Conservation (phyloP, 2,113 vertebrate genomes). For the Sorex araneus region DNA sequence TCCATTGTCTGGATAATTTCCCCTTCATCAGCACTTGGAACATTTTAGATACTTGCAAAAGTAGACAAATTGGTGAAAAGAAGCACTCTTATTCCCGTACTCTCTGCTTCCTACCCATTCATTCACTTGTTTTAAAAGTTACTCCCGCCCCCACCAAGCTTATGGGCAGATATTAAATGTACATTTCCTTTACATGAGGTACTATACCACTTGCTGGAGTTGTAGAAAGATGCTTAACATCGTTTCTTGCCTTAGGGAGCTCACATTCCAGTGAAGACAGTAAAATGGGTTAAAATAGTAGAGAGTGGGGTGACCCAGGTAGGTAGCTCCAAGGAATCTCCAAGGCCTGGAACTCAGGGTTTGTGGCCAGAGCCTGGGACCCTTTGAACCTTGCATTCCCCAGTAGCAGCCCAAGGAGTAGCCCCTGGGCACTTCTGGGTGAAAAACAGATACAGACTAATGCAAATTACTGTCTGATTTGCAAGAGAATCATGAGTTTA, state of each 20-base stretch:
- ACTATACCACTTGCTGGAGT: neutral
- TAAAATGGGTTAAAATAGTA: constrained; percentile 52
- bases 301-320: neutral
- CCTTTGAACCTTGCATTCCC: too few species aligned
- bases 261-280: constrained; percentile 35
- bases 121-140: too few species aligned
- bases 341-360: too few species aligned
- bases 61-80: neutral
- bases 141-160: too few species aligned
- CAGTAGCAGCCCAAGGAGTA: too few species aligned
- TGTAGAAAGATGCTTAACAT: neutral
- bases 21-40: neutral
- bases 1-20: neutral
- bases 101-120: neutral
- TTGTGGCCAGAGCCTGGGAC: too few species aligned
- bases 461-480: neutral
- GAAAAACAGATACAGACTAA: too few species aligned
- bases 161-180: too few species aligned
- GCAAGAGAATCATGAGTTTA: constrained; percentile 14
- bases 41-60: constrained; percentile 1
- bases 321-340: too few species aligned
- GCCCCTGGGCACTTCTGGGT: too few species aligned
- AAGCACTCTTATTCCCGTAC: neutral
- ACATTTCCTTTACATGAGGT: too few species aligned
- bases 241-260: constrained; percentile 33